Evolutionary conservation across 2,888 invertebrate genomes (phyloP).

Genomic region (Drosophila kanekoi): DNA sequence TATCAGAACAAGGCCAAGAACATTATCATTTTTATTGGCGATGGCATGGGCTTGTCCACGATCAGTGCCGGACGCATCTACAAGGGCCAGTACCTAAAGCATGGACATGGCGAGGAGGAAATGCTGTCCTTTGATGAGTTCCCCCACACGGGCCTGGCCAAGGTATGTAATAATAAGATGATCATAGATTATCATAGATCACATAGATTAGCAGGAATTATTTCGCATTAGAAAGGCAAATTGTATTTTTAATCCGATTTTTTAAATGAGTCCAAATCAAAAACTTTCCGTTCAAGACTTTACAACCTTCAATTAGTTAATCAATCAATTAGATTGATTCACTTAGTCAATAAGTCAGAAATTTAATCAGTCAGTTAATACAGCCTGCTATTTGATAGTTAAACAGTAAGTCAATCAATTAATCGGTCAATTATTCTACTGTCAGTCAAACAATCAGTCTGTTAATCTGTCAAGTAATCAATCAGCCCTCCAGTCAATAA

Average conservation of each 20-base stretch:
- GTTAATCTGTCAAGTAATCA: not conserved
- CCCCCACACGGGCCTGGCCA: conserved; percentile 87
- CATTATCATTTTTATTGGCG: conserved; percentile 88
- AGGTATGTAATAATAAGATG: conserved; percentile 85
- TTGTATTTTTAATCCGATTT: too few relatives aligned
- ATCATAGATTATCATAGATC: too few relatives aligned
- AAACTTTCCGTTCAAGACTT: too few relatives aligned
- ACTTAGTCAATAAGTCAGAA: not conserved
- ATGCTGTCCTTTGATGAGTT: conserved; percentile 88
- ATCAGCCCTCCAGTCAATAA: not conserved
- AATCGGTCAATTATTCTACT: not conserved
- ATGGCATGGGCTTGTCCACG: conserved; percentile 89
- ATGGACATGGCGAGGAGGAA: conserved; percentile 87
- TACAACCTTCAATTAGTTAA: not conserved
- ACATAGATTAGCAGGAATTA: too few relatives aligned
- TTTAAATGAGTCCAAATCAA: too few relatives aligned
- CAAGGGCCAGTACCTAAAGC: conserved; percentile 86
- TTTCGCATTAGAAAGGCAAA: too few relatives aligned
- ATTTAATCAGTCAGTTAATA: not conserved
- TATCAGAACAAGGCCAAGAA: conserved; percentile 86
- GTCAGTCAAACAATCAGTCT: not conserved
- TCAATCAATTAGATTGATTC: too few relatives aligned
- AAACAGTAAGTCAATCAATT: not conserved
- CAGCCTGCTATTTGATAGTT: not conserved
- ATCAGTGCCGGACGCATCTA: conserved; percentile 88